A percentile compares a stretch with the other conserved stretches of the same genome.
phyloP scores from a whole-genome alignment of 1,140 invertebrate species.

The Drosophila rhopaloa region DNA sequence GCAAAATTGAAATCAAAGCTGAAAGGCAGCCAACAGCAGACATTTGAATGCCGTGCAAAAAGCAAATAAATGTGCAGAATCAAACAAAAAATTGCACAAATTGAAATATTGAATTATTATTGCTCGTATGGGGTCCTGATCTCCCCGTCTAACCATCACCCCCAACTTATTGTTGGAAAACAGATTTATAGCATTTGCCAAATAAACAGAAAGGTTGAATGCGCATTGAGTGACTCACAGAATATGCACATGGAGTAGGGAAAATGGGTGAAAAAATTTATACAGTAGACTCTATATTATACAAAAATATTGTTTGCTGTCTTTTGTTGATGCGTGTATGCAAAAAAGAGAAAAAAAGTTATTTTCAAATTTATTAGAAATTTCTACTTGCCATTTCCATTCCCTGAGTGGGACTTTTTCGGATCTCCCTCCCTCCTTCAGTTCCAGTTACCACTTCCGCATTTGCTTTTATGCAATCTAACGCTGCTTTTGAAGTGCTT shows the following conservation, averaged over 20 bases:
- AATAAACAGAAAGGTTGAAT: constrained; percentile 45
- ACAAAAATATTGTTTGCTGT: constrained; percentile 50
- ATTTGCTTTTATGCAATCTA: constrained; percentile 60
- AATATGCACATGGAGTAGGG: constrained; percentile 11
- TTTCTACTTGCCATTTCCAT: constrained; percentile 22
- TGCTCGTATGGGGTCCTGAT: constrained; percentile 36
- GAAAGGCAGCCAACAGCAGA: constrained; percentile 29
- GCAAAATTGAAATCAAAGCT: constrained; percentile 34
- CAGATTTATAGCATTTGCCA: constrained; percentile 53
- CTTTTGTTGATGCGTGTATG: constrained; percentile 58
- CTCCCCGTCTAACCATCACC: constrained; percentile 7
- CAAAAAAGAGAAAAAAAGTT: constrained; percentile 46
- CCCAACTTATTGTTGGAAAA: constrained; percentile 38
- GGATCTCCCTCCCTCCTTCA: neutral
- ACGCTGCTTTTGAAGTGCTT: constrained; percentile 62
- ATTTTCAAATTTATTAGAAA: constrained; percentile 68
- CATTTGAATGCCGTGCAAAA: constrained; percentile 48
- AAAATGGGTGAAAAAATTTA: neutral
- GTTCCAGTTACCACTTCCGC: constrained; percentile 55
- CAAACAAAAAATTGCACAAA: constrained; percentile 55
- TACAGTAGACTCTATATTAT: constrained; percentile 46
- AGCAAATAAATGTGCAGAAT: constrained; percentile 39
- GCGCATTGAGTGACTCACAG: constrained; percentile 37
- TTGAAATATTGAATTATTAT: constrained; percentile 79
- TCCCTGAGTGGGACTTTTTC: constrained; percentile 9